Base-by-base conservation (phyloP, 2,888 invertebrate genomes). In the Parochlus steinenii region DNA sequence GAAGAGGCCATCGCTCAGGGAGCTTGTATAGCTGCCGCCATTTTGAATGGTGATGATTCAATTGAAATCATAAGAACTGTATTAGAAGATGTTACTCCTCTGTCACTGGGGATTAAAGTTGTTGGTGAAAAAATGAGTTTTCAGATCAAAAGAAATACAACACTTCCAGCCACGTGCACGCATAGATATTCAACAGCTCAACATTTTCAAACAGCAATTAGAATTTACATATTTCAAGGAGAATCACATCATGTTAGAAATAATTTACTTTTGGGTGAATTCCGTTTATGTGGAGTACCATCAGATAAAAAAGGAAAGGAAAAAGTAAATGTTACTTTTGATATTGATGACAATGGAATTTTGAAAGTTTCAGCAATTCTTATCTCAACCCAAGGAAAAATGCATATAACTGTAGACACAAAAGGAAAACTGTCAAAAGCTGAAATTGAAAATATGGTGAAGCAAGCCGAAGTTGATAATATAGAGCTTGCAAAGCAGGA, bases 51-150 rank as follows among this genome's bases (percentile, higher is more conserved):
- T 4, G 58, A 63, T 8, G 54, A 58, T 19, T 51, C 48, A 20
- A 56, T 74, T 3, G 69, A 73, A 48, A 73, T 75, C 44, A n/a
- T n/a, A n/a, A n/a, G n/a, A n/a, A 52, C 75, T 24, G 55, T 75
- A 22, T 58, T 75, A 8, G 57, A 75, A n/a, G 75, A 76, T 43
- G 72, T 74, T 1, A 63, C 69, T 2, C 71, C 69, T 2, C 51
- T 77, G 42, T 75, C 75, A 0, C 52, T 72, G 20, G 75, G 76
- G 50, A 74, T 76, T 43, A 74, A 77, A 50, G 75, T 74, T 3
- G 74, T 73, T 40, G 74, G 75, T 29, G 76, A 75, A 31, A 74
- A 75, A 10, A 77, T 78, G 75, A 74, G 74, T 2, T 61, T 67
- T 1, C 56, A 78, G 19, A 76, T 78, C 54, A 71, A 74, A 54